Conservation (phyloP, 1,140 invertebrate species). For the Drosophila bifasciata region DNA sequence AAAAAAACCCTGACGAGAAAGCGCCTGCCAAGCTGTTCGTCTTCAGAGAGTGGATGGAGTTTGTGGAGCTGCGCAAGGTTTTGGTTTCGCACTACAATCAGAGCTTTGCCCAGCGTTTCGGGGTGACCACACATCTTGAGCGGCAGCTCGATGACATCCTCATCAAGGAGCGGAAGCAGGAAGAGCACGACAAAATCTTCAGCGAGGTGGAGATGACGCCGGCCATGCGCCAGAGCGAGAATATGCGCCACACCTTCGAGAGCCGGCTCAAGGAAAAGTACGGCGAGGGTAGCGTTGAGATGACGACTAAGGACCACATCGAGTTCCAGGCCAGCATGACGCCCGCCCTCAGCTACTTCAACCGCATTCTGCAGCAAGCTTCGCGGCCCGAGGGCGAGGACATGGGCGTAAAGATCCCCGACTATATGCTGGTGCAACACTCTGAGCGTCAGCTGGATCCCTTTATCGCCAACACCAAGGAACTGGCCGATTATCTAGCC, state of each 20-base stretch:
- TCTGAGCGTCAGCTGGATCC: slow-evolving; percentile 55
- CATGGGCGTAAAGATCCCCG: slow-evolving; percentile 49
- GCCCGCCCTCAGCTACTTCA: slow-evolving; percentile 72
- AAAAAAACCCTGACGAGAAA: background rate
- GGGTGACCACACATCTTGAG: slow-evolving; percentile 24
- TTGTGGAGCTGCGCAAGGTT: slow-evolving; percentile 86
- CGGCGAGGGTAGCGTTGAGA: slow-evolving; percentile 34
- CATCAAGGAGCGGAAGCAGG: slow-evolving; percentile 47
- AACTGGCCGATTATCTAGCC: slow-evolving; percentile 37
- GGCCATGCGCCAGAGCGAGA: slow-evolving; percentile 57
- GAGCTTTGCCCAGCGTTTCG: slow-evolving; percentile 84
- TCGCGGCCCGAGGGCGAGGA: slow-evolving; percentile 15
- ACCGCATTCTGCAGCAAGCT: slow-evolving; percentile 55
- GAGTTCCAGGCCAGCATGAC: slow-evolving; percentile 71
- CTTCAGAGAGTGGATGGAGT: slow-evolving; percentile 87
- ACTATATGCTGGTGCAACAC: slow-evolving; percentile 67
- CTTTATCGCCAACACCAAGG: slow-evolving; percentile 46
- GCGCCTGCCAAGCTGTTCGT: slow-evolving; percentile 85
- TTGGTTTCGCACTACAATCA: slow-evolving; percentile 85
- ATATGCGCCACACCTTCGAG: slow-evolving; percentile 57
- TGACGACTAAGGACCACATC: slow-evolving; percentile 36
- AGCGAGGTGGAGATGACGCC: slow-evolving; percentile 17
- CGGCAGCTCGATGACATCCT: slow-evolving; percentile 57
- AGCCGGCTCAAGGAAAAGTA: slow-evolving; percentile 49
- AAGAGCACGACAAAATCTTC: slow-evolving; percentile 45